A percentile compares a stretch with the other conserved stretches of the same genome.
These are phyloP conservation scores for Scalopus aquaticus DNA, from an alignment of 2,113 vertebrate genomes.

Conservation along the genomic window DNA sequence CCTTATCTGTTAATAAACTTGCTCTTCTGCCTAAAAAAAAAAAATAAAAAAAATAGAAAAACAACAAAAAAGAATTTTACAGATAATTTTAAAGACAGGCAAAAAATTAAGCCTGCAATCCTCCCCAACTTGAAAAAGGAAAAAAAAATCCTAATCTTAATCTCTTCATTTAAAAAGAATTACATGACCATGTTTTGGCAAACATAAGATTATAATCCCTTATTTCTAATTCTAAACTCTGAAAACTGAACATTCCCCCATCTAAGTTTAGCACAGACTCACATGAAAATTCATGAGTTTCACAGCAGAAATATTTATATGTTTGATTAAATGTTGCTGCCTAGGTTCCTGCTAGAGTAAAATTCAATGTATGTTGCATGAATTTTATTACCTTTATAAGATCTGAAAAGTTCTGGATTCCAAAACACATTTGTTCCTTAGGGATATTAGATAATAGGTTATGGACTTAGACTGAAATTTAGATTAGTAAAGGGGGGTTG, in stretches of 20 bases:
- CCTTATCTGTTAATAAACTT: too few relatives aligned
- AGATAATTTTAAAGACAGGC: slow-evolving; percentile 9
- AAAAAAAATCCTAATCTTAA: not conserved
- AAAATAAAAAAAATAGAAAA: too few relatives aligned
- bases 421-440: not conserved
- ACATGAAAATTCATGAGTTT: slow-evolving; percentile 23
- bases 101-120: not conserved
- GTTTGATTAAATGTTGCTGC: not conserved
- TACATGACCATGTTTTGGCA: not conserved
- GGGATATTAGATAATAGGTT: not conserved
- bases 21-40: too few relatives aligned
- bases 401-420: slow-evolving; percentile 11
- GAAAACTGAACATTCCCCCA: not conserved
- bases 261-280: not conserved
- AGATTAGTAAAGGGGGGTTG: not conserved
- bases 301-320: not conserved
- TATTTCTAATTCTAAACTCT: not conserved
- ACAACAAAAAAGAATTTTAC: not conserved
- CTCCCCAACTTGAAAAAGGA: not conserved
- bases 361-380: not conserved
- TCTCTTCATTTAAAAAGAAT: not conserved
- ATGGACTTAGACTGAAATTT: not conserved
- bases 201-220: not conserved
- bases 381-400: not conserved
- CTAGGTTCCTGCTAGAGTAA: not conserved